Conservation (phyloP, 1,140 invertebrate species). For the Heliconius congener region DNA sequence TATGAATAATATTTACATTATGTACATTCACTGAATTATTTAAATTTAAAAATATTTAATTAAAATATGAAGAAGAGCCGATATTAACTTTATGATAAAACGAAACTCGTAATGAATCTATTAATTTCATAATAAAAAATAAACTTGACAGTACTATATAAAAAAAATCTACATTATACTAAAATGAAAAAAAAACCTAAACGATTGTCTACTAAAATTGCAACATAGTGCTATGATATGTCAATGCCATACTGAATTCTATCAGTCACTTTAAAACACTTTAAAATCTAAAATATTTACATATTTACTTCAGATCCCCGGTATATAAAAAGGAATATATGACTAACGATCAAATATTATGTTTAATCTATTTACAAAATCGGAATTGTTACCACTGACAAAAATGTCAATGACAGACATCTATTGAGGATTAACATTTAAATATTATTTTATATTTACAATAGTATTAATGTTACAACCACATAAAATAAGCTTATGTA, state of each 20-base stretch:
- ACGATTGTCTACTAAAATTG: background rate
- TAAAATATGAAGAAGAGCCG: background rate
- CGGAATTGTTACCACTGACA: too few relatives aligned
- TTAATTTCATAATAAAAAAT: background rate
- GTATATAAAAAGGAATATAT: background rate
- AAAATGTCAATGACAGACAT: too few relatives aligned
- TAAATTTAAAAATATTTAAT: background rate
- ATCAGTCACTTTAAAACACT: background rate
- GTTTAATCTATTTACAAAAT: too few relatives aligned
- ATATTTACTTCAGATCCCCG: background rate
- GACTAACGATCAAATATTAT: background rate
- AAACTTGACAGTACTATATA: background rate
- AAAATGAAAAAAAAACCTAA: background rate
- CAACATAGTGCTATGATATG: constrained; percentile 16
- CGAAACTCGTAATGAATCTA: too few relatives aligned
- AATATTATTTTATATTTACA: too few relatives aligned
- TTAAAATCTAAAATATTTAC: background rate
- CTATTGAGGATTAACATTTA: too few relatives aligned
- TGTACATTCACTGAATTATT: constrained; percentile 15
- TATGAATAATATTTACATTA: constrained; percentile 29
- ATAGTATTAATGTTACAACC: too few relatives aligned
- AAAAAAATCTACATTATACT: too few relatives aligned
- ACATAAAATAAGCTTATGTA: too few relatives aligned
- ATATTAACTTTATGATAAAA: too few relatives aligned
- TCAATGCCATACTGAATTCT: background rate